Base-by-base conservation (phyloP, 2,888 invertebrate species). In the Tromatobia lineatoria region DNA sequence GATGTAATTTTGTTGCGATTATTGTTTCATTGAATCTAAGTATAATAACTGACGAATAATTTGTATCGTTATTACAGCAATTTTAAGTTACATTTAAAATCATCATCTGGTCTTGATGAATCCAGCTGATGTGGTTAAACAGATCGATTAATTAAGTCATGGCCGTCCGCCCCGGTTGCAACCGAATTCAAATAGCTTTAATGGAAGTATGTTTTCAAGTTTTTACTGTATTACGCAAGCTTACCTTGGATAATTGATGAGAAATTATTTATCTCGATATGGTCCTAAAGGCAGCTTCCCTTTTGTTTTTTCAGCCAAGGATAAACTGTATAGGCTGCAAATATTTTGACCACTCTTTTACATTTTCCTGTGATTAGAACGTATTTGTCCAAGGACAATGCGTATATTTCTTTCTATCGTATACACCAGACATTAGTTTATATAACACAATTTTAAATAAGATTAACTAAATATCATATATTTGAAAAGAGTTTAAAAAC, bases 401-500 rank as follows among this genome's bases (percentile, higher is more conserved):
- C 73, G 57, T 42, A 29, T 64, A 45, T 73, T 73, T 59, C 20
- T 73, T 73, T 73, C n/a, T n/a, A 57, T 23, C 54, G 13, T 73
- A 73, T 73, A 42, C 45, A 59, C 45, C 73, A 42, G 42, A 59
- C 59, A 73, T 73, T 74, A 61, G 61, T 20, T 59, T 29, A 29
- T 45, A 61, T 47, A 34, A 61, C 25, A 61, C 59, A n/a, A 64
- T 75, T 75, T 50, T 64, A 64, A 57, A 45, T 73, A 73, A 64
- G 78, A 75, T 76, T 83, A 23, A 42, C 61, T 50, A 69, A 34
- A 71, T 52, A 52, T 25, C 61, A n/a, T 38, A 74, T 78, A 83
- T 66, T 69, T 82, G 45, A 34, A 82, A 34, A 52, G 75, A 83
- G 83, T 71, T 83, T 71, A 71, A 54, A 23, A 66, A 71, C 64